Percentiles rank a stretch among this genome's conserved stretches.
Conservation (phyloP, 1,140 invertebrate genomes). For the Nilaparvata lugens region DNA sequence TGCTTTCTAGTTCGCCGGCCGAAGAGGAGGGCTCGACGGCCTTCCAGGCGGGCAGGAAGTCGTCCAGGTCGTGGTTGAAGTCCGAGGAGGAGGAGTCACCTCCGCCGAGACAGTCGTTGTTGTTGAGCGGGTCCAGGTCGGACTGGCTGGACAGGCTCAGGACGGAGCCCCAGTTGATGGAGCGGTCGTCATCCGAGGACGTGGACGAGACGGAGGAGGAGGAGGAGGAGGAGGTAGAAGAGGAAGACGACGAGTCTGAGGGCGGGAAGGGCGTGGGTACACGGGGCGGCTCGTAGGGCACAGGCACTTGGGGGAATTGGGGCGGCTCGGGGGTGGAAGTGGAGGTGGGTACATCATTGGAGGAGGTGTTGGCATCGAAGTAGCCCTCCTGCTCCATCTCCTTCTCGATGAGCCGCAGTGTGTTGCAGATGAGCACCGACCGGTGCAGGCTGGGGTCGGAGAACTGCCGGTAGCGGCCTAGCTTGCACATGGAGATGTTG, state of each 20-base stretch:
- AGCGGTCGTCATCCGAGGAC: conserved; percentile 52
- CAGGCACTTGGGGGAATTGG: conserved; percentile 37
- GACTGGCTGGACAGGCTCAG: conserved; percentile 74
- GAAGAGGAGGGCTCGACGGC: conserved; percentile 37
- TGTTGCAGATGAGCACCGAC: conserved; percentile 91
- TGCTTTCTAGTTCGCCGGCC: conserved; percentile 16
- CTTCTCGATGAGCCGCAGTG: conserved; percentile 77
- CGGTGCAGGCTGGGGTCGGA: conserved; percentile 82
- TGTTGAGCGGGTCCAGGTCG: conserved; percentile 71
- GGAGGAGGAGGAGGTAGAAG: conserved; percentile 14
- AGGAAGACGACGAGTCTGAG: conserved; percentile 14
- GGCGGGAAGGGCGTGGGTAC: conserved; percentile 38
- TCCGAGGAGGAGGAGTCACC: conserved; percentile 11
- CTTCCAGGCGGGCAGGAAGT: conserved; percentile 53
- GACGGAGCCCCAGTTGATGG: conserved; percentile 86
- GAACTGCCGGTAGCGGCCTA: conserved; percentile 76
- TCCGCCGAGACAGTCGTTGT: conserved; percentile 46
- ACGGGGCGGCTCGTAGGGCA: conserved; percentile 38
- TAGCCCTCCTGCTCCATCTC: conserved; percentile 75
- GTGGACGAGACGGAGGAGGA: conserved; percentile 20
- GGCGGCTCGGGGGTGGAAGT: conserved; percentile 28
- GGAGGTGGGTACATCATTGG: conserved; percentile 12
- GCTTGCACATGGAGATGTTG: conserved; percentile 86
- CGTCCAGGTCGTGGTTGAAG: conserved; percentile 30
- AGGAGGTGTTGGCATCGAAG: conserved; percentile 21